phyloP scores from a whole-genome alignment of 1,140 invertebrate species.

The Ips nitidus region DNA sequence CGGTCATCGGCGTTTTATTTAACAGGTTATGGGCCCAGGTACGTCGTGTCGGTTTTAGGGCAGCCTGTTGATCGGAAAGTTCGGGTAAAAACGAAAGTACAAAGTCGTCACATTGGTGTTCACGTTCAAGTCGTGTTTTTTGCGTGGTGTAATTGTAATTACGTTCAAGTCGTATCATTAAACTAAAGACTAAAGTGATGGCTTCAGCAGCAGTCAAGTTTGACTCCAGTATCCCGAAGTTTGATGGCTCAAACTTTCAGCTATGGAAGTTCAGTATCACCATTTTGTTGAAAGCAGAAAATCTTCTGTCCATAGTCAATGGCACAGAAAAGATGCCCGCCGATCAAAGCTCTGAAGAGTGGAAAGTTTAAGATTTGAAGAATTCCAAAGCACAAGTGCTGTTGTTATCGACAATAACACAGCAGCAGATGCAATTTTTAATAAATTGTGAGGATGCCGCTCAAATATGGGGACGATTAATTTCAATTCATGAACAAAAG shows the following conservation, averaged over 20 bases:
- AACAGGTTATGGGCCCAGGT: too few species aligned
- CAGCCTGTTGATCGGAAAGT: too few species aligned
- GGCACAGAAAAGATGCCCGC: conserved; percentile 14
- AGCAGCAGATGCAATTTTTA: conserved; percentile 45
- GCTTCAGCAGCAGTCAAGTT: conserved; percentile 10
- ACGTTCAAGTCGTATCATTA: conserved; percentile 25
- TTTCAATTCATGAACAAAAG: conserved; percentile 48
- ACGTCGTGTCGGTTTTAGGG: too few species aligned
- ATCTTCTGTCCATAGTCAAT: conserved; percentile 17
- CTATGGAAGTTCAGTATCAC: conserved; percentile 32
- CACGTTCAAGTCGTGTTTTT: too few species aligned
- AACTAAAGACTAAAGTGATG: conserved; percentile 4
- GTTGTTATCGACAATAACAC: conserved; percentile 41
- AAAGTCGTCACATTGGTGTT: too few species aligned
- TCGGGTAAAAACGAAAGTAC: too few species aligned
- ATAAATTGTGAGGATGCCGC: conserved; percentile 45
- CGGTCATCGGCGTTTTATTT: too few species aligned
- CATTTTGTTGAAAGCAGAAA: conserved; percentile 30
- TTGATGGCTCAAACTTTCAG: conserved; percentile 34
- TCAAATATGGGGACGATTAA: conserved; percentile 50
- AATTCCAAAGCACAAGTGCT: conserved; percentile 40
- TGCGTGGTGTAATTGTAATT: too few species aligned
- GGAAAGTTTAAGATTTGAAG: conserved; percentile 29
- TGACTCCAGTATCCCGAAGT: conserved; percentile 17
- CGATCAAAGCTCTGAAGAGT: conserved; percentile 2